Percentiles rank a stretch among this genome's conserved stretches.
phyloP scores from a whole-genome alignment of 2,113 vertebrate genomes.

The Hemicordylus capensis region DNA sequence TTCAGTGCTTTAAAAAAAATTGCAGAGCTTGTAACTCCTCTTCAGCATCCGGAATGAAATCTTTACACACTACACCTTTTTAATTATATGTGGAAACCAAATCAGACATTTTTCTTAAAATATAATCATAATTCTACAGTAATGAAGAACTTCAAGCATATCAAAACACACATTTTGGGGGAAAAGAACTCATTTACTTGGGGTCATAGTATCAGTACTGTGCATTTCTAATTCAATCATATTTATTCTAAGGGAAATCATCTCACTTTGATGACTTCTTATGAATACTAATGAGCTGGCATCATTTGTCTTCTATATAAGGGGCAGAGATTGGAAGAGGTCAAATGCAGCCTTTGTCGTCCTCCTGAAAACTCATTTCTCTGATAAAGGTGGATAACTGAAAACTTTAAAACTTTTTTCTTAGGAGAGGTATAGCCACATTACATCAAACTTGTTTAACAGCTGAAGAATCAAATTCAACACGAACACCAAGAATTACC shows the following conservation, averaged over 20 bases:
- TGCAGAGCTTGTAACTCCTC: constrained; percentile 14
- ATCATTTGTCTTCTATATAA: constrained; percentile 47
- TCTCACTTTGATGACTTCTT: constrained; percentile 50
- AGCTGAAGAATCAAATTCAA: constrained; percentile 16
- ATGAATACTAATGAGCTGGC: constrained; percentile 54
- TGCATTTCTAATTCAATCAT: constrained; percentile 69
- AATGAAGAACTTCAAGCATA: constrained; percentile 19
- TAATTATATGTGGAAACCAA: constrained; percentile 53
- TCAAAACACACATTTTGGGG: constrained; percentile 42
- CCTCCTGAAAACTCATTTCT: constrained; percentile 9
- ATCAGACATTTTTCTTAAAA: constrained; percentile 46
- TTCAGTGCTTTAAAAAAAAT: constrained; percentile 28
- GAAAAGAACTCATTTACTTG: constrained; percentile 55
- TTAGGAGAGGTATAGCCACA: not conserved
- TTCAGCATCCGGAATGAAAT: constrained; percentile 35
- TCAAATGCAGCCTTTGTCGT: constrained; percentile 41
- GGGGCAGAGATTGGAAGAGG: constrained; percentile 29
- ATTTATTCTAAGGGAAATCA: constrained; percentile 62
- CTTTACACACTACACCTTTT: constrained; percentile 40
- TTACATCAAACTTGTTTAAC: constrained; percentile 9
- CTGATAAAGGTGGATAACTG: constrained; percentile 28
- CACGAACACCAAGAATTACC: not conserved
- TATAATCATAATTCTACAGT: constrained; percentile 11
- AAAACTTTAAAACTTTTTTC: constrained; percentile 34
- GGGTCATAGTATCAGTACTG: constrained; percentile 63